Evolutionary conservation across 1,140 invertebrate genomes (phyloP).

Genomic region (Bicyclus anynana): DNA sequence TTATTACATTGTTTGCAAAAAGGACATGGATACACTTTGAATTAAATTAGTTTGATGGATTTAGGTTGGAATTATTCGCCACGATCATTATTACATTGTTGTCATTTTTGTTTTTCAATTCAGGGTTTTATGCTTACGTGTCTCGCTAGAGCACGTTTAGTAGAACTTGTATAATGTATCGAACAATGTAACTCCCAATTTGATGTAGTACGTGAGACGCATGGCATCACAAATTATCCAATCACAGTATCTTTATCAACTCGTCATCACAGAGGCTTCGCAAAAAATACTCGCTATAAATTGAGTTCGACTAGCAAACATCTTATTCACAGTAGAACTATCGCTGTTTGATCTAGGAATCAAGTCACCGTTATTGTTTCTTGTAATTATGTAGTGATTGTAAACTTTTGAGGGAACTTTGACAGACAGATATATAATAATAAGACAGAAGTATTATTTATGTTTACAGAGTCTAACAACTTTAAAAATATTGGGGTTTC

Average conservation of each 20-base stretch:
- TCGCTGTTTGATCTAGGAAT: background rate
- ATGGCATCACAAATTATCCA: conserved; percentile 15
- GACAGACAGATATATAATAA: no score
- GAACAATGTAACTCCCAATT: background rate
- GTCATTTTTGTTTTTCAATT: background rate
- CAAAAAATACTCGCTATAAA: conserved; percentile 11
- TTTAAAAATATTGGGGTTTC: no score
- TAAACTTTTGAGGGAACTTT: background rate
- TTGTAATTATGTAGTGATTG: background rate
- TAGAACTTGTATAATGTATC: no score
- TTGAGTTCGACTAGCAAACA: conserved; percentile 9
- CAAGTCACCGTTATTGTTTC: background rate
- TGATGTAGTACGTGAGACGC: background rate
- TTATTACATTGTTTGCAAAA: conserved; percentile 72
- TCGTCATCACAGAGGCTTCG: conserved; percentile 1
- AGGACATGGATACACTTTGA: conserved; percentile 68
- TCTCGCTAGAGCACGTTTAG: no score
- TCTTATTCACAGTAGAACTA: conserved; percentile 3
- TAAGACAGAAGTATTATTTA: no score
- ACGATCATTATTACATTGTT: conserved; percentile 6
- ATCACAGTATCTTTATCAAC: conserved; percentile 12
- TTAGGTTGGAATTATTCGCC: conserved; percentile 37
- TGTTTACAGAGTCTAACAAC: no score
- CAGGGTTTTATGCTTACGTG: no score
- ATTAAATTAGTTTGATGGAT: conserved; percentile 70